A percentile compares a stretch with the other conserved stretches of the same genome.
Conservation (phyloP, 2,113 vertebrate species). For the Eleginops maclovinus region DNA sequence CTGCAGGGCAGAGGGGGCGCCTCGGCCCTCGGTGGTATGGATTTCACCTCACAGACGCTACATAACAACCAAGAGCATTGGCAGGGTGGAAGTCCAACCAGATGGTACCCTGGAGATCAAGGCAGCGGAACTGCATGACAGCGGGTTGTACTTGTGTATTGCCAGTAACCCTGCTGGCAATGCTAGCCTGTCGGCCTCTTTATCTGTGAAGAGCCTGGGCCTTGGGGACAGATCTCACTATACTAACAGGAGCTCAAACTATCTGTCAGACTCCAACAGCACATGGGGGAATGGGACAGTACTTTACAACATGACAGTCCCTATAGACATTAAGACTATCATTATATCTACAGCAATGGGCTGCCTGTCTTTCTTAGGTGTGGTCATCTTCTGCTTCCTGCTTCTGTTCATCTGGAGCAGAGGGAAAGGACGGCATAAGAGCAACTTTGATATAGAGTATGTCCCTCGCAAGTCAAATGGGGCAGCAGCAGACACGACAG, state of each 20-base stretch:
- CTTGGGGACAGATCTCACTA: constrained; percentile 89
- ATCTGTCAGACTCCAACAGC: constrained; percentile 93
- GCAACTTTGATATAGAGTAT: constrained; percentile 97
- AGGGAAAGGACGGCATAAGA: constrained; percentile 96
- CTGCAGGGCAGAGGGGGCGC: constrained; percentile 94
- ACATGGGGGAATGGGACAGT: constrained; percentile 93
- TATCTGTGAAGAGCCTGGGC: constrained; percentile 91
- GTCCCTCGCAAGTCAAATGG: constrained; percentile 95
- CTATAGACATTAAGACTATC: constrained; percentile 97
- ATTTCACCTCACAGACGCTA: constrained; percentile 94
- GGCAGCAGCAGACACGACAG: constrained; percentile 84
- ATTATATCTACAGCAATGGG: constrained; percentile 99
- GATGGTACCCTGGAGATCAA: constrained; percentile 97
- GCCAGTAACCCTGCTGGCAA: constrained; percentile 97
- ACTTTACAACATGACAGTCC: constrained; percentile 94
- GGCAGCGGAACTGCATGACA: constrained; percentile 96
- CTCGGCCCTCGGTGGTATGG: constrained; percentile 92
- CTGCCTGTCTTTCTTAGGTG: constrained; percentile 97
- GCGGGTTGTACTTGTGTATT: constrained; percentile 94
- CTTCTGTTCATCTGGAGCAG: constrained; percentile 97
- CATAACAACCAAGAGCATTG: constrained; percentile 93
- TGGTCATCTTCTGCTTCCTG: constrained; percentile 97
- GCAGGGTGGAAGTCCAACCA: constrained; percentile 92
- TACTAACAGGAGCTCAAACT: constrained; percentile 94
- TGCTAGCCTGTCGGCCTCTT: constrained; percentile 92